phyloP scores from a whole-genome alignment of 2,888 invertebrate species.

The Proisotoma minuta region DNA sequence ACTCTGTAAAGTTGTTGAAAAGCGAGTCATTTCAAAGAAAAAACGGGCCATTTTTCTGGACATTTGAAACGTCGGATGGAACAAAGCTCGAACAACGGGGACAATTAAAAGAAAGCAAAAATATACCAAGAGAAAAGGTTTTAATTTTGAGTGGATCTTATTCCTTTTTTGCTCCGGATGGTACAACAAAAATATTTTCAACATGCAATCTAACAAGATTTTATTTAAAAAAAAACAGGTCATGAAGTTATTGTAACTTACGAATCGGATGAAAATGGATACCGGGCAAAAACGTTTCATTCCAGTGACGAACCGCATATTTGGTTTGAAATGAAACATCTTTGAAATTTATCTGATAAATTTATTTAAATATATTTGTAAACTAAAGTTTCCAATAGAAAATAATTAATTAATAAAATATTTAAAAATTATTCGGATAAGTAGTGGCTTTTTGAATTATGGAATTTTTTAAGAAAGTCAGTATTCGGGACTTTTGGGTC shows the following conservation, averaged over 20 bases:
- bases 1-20: too few species aligned
- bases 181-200: slow-evolving; percentile 8
- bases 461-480: neutral
- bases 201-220: neutral
- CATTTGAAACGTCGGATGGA: slow-evolving; percentile 33
- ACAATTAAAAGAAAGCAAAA: slow-evolving; percentile 13
- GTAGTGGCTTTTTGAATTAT: too few species aligned
- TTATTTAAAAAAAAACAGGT: too few species aligned
- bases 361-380: too few species aligned
- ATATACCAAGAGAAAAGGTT: too few species aligned
- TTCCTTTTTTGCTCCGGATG: slow-evolving; percentile 22
- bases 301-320: too few species aligned
- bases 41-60: slow-evolving; percentile 27
- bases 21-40: too few species aligned
- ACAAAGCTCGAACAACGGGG: slow-evolving; percentile 26
- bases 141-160: slow-evolving; percentile 21
- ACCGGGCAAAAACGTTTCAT: slow-evolving; percentile 28
- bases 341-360: too few species aligned
- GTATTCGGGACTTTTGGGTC: neutral
- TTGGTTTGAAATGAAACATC: too few species aligned
- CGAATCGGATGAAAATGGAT: slow-evolving; percentile 22
- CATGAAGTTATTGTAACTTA: slow-evolving; percentile 30
- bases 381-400: too few species aligned
- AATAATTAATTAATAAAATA: too few species aligned
- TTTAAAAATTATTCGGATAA: too few species aligned